These are phyloP conservation scores for Stratiomys singularior DNA, from an alignment of 2,888 invertebrate genomes.

Conservation along the genomic window DNA sequence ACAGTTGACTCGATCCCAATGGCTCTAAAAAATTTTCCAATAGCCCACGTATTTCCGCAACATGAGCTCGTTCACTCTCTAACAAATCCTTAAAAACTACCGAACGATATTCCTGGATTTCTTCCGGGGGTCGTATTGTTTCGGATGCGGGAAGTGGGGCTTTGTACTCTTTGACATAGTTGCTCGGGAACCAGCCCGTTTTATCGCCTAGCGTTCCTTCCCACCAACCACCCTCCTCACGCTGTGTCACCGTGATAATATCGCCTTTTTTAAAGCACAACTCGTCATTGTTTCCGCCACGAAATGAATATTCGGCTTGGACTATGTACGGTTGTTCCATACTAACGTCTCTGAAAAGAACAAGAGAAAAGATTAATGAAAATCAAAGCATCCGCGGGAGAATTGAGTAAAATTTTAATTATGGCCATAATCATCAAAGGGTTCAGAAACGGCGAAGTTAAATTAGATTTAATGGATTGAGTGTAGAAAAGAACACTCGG, in stretches of 20 bases:
- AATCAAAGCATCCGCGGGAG: background rate
- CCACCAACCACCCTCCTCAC: conserved; percentile 99
- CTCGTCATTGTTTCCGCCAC: conserved; percentile 98
- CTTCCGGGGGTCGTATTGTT: conserved; percentile 74
- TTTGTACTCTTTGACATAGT: conserved; percentile 93
- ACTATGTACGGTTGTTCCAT: conserved; percentile 71
- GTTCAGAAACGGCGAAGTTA: background rate
- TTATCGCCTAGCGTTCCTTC: conserved; percentile 95
- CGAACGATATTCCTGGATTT: conserved; percentile 81
- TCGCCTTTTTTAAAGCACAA: conserved; percentile 96
- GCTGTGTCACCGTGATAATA: conserved; percentile 95
- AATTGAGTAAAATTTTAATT: background rate
- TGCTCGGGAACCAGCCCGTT: conserved; percentile 99
- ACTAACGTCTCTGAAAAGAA: conserved; percentile 53
- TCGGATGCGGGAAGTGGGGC: conserved; percentile 69
- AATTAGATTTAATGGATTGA: too few relatives aligned
- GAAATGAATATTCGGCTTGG: conserved; percentile 92
- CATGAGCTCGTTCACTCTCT: conserved; percentile 92
- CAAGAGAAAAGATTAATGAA: background rate
- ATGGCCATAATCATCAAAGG: conserved; percentile 7
- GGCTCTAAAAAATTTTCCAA: conserved; percentile 87
- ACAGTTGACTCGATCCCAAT: conserved; percentile 88
- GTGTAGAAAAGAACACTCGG: too few relatives aligned
- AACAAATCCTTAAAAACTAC: conserved; percentile 90
- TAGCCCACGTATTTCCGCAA: conserved; percentile 87